Evolutionary conservation across 1,140 invertebrate genomes (phyloP).

Genomic region (Leptinotarsa undecemlineata): DNA sequence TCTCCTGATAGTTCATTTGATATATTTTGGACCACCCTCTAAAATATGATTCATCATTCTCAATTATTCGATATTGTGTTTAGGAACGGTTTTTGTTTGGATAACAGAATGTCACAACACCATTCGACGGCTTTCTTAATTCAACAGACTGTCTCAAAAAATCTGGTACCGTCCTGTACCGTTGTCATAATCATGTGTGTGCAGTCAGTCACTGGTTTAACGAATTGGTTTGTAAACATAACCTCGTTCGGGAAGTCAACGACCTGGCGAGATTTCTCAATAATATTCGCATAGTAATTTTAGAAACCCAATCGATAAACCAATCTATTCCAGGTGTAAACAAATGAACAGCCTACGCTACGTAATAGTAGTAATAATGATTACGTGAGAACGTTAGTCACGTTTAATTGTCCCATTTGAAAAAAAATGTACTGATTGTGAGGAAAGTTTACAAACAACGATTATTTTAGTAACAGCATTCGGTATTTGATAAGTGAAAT

Average conservation of each 20-base stretch:
- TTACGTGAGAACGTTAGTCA: background rate
- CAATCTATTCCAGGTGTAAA: slow-evolving; percentile 5
- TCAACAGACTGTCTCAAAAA: too few relatives aligned
- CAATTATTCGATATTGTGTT: too few relatives aligned
- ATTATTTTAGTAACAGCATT: too few relatives aligned
- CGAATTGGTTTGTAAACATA: slow-evolving; percentile 3
- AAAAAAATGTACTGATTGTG: background rate
- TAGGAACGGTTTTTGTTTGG: too few relatives aligned
- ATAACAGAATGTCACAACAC: too few relatives aligned
- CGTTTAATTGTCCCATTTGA: background rate
- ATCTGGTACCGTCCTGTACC: background rate
- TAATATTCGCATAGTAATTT: slow-evolving; percentile 8
- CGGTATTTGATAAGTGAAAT: too few relatives aligned
- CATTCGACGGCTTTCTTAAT: too few relatives aligned
- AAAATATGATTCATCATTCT: too few relatives aligned
- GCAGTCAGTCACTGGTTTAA: background rate
- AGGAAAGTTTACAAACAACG: too few relatives aligned
- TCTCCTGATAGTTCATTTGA: too few relatives aligned
- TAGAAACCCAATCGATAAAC: slow-evolving; percentile 5
- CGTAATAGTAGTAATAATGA: background rate
- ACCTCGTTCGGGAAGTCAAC: background rate
- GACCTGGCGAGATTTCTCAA: background rate
- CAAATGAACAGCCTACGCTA: background rate
- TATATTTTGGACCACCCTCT: too few relatives aligned
- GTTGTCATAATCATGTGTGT: background rate